Percentiles rank a stretch among this genome's conserved stretches.
phyloP scores from a whole-genome alignment of 1,140 invertebrate genomes.

The Psix sp. region DNA sequence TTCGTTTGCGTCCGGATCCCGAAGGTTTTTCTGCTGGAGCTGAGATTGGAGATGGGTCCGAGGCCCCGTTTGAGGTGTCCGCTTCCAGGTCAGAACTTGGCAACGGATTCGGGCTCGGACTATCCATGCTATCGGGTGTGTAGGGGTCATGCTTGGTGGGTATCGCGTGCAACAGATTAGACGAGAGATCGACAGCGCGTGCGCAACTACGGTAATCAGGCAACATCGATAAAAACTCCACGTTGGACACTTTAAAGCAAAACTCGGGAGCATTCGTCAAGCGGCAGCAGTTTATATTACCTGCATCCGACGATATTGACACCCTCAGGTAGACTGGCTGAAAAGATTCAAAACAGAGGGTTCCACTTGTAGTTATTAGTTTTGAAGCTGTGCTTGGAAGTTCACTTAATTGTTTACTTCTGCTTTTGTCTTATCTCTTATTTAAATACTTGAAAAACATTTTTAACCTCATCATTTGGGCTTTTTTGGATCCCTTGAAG shows the following conservation, averaged over 20 bases:
- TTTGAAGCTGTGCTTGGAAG: background rate
- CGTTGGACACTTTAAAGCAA: slow-evolving; percentile 78
- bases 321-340: slow-evolving; percentile 90
- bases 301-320: slow-evolving; percentile 84
- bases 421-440: too few species aligned
- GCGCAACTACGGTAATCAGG: slow-evolving; percentile 71
- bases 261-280: slow-evolving; percentile 74
- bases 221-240: slow-evolving; percentile 74
- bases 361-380: slow-evolving; percentile 22
- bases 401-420: background rate
- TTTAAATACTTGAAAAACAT: too few species aligned
- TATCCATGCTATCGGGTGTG: slow-evolving; percentile 86
- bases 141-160: slow-evolving; percentile 82
- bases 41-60: slow-evolving; percentile 6
- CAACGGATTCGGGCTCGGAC: slow-evolving; percentile 82
- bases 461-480: too few species aligned
- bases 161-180: slow-evolving; percentile 78
- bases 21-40: background rate
- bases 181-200: slow-evolving; percentile 66
- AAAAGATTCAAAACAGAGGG: slow-evolving; percentile 74
- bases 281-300: slow-evolving; percentile 83
- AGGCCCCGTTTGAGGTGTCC: slow-evolving; percentile 51
- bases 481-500: too few species aligned
- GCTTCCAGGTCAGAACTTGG: slow-evolving; percentile 55
- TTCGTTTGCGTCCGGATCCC: slow-evolving; percentile 22